phyloP scores from a whole-genome alignment of 2,797 vertebrate genomes.

The Setipinna tenuifilis region DNA sequence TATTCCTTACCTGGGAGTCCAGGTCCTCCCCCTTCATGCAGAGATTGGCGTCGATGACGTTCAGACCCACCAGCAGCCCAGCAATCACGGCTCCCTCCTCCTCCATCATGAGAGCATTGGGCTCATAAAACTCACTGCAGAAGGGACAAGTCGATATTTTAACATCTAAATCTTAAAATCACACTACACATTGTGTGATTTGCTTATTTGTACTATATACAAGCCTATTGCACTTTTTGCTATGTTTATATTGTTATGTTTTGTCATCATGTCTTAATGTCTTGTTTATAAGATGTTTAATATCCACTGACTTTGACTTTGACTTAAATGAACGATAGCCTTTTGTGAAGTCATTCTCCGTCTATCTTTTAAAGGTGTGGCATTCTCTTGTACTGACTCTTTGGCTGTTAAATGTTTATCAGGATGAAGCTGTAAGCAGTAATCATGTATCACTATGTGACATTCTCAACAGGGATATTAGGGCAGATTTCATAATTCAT shows the following conservation, averaged over 20 bases:
- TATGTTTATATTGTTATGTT: no score
- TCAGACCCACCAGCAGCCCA: constrained; percentile 92
- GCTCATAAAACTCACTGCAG: constrained; percentile 91
- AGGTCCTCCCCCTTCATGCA: constrained; percentile 99
- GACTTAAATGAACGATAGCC: background rate
- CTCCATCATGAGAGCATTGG: constrained; percentile 98
- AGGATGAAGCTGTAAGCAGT: no score
- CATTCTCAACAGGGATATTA: no score
- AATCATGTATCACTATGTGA: no score
- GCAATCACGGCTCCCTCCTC: constrained; percentile 98
- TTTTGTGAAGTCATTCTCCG: background rate
- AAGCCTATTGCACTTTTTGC: no score
- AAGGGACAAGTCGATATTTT: constrained; percentile 15
- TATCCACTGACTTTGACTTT: no score
- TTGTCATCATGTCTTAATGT: no score
- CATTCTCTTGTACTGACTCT: background rate
- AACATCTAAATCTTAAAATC: background rate
- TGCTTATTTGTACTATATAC: no score
- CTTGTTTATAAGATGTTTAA: no score
- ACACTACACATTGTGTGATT: no score
- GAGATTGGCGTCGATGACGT: constrained; percentile 98
- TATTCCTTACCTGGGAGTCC: constrained; percentile 88
- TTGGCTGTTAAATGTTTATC: background rate
- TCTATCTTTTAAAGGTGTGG: background rate
- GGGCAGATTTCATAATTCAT: no score